These are phyloP conservation scores for Larimichthys crocea DNA, from an alignment of 2,113 vertebrate genomes.

Conservation along the genomic window DNA sequence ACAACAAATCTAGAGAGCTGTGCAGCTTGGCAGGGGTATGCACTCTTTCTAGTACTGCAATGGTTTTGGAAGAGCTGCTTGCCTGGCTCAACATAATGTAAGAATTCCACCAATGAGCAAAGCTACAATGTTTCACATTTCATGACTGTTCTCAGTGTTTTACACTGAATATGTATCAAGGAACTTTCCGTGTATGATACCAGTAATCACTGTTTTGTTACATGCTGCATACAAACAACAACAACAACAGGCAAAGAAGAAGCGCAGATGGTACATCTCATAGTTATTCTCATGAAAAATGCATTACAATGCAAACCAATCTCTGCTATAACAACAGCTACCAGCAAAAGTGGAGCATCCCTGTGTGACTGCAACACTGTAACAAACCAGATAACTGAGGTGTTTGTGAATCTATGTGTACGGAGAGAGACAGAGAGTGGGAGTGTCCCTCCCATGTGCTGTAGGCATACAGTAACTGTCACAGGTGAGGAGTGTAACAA, in stretches of 20 bases:
- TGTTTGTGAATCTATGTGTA: not conserved
- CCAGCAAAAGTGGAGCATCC: constrained; percentile 3
- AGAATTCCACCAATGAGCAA: constrained; percentile 28
- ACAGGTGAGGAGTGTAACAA: constrained; percentile 61
- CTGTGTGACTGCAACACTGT: not conserved
- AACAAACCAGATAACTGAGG: not conserved
- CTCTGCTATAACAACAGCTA: constrained; percentile 20
- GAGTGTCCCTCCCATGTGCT: constrained; percentile 23
- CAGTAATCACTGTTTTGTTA: constrained; percentile 1
- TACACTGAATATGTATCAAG: not conserved
- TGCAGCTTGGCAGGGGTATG: constrained; percentile 7
- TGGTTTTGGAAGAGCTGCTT: constrained; percentile 28
- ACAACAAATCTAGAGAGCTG: not conserved
- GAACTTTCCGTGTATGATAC: constrained; percentile 4
- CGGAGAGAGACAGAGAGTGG: not conserved
- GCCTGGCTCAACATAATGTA: constrained; percentile 33
- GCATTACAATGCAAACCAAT: constrained; percentile 12
- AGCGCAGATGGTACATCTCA: constrained; percentile 27
- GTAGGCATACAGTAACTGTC: constrained; percentile 34
- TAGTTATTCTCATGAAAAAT: constrained; percentile 43
- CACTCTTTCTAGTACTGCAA: constrained; percentile 6
- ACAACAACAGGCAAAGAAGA: constrained; percentile 13
- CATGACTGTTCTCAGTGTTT: not conserved
- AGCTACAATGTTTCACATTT: constrained; percentile 19
- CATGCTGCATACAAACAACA: constrained; percentile 13